Conservation (phyloP, 2,113 vertebrate species). For the Butorides virescens region DNA sequence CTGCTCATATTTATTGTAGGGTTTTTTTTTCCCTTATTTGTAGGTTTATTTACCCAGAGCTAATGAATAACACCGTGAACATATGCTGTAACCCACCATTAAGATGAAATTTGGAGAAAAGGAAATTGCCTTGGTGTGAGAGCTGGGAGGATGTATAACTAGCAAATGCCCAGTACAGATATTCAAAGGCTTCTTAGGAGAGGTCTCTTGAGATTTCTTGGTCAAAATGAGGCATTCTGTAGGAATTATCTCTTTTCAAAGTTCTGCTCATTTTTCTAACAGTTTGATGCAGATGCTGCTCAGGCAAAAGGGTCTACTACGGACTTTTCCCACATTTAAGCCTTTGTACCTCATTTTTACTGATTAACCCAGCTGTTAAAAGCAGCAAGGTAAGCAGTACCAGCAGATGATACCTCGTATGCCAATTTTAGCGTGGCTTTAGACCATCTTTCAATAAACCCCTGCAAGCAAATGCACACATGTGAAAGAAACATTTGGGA, state of each 20-base stretch:
- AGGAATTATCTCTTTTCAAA: slow-evolving; percentile 2
- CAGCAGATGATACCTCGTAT: slow-evolving; percentile 21
- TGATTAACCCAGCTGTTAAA: slow-evolving; percentile 53
- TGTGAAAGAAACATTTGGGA: background rate
- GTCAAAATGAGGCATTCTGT: slow-evolving; percentile 14
- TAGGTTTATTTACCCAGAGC: slow-evolving; percentile 59
- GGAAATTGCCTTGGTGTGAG: slow-evolving; percentile 52
- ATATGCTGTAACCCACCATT: slow-evolving; percentile 61
- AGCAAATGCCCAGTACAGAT: slow-evolving; percentile 37
- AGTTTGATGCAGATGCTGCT: slow-evolving; percentile 28
- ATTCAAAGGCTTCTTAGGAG: slow-evolving; percentile 43
- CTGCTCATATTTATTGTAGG: slow-evolving; percentile 34
- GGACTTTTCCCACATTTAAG: slow-evolving; percentile 47
- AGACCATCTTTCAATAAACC: background rate
- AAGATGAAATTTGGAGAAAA: slow-evolving; percentile 60
- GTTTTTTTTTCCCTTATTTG: slow-evolving; percentile 37
- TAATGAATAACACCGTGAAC: slow-evolving; percentile 54
- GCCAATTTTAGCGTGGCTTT: background rate
- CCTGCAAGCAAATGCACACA: background rate
- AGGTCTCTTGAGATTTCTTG: background rate
- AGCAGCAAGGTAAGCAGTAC: slow-evolving; percentile 43
- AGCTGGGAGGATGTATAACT: slow-evolving; percentile 24
- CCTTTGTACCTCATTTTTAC: slow-evolving; percentile 59
- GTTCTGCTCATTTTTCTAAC: background rate
- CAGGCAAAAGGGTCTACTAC: background rate